Base-by-base conservation (phyloP, 2,797 vertebrate genomes). In the Hapalemur alaotrensis region DNA sequence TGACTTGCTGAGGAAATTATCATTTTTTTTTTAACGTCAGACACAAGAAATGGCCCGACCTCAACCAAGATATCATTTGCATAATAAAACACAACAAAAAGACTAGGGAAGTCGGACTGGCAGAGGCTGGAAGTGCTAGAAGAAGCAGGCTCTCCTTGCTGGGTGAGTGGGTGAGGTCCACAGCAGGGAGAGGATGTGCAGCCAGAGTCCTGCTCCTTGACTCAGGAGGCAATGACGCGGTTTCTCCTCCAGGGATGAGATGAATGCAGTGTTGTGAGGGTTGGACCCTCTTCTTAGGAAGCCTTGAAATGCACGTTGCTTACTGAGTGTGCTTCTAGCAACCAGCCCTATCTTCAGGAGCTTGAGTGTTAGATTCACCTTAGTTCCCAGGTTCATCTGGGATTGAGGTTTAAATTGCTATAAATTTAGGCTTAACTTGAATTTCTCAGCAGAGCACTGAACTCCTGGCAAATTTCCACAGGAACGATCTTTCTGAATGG, bases 1-100 rank as follows among this genome's bases (percentile, higher is more conserved):
- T 99, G 99, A 99, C 99, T 98, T 98, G 98, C 99, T 99, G 98
- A 98, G 99, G 99, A 99, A 99, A 99, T 99, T 99, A 99, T 99
- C 99, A 98, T 97, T 96, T 97, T 98, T 98, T 97, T 97, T 98
- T 98, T 95, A 97, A 97, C 97, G 97, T 67, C 20, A 98, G 98
- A 98, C 97, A 98, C 10, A 54, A 97, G 86, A 97, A 97, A 97
- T 96, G 96, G 97, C 93, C 7, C 14, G 81, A 96, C 84, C 95
- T 98, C 97, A 96, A 96, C 98, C 98, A 98, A 98, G 98, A 97
- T 91, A 97, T 98, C 96, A 98, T 97, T 97, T 96, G 98, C 98
- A 97, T 78, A 69, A 98, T 96, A 98, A 97, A 98, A 98, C 97
- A 97, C 46, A 83, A 97, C 79, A 94, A 81, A 92, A 95, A 1